Evolutionary conservation across 2,113 vertebrate species (phyloP).

Genomic region (Nothoprocta pentlandii): DNA sequence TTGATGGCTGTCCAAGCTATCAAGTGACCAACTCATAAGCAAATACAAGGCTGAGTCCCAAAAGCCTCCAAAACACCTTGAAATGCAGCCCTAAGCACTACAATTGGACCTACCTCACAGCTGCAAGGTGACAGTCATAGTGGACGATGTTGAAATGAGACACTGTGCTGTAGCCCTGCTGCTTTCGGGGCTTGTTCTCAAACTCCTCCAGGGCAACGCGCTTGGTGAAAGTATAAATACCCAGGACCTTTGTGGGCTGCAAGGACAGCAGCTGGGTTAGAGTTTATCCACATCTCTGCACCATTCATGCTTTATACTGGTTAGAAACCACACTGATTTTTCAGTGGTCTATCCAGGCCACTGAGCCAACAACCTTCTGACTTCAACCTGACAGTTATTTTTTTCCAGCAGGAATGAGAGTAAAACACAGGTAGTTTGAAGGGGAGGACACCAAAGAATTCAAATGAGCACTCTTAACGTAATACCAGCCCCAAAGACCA

Average conservation of each 20-base stretch:
- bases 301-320: neutral
- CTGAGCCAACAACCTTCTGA: neutral
- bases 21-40: neutral
- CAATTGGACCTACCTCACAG: conserved; percentile 84
- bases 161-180: conserved; percentile 98
- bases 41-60: neutral
- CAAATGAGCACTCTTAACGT: neutral
- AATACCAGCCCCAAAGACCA: neutral
- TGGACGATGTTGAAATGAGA: conserved; percentile 99
- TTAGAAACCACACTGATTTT: neutral
- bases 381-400: neutral
- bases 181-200: conserved; percentile 97
- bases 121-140: conserved; percentile 97
- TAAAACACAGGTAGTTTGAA: neutral
- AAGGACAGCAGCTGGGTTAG: neutral
- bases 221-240: conserved; percentile 98
- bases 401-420: neutral
- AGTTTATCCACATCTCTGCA: neutral
- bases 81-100: rapidly evolving
- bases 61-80: rapidly evolving
- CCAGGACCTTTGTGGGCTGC: conserved; percentile 95
- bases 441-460: neutral
- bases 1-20: neutral
- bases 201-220: conserved; percentile 94
- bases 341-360: neutral